Evolutionary conservation across 2,797 vertebrate species (phyloP), one percentile per base, ranked within the genome.

Genomic region (Syndactyla subalaris): DNA sequence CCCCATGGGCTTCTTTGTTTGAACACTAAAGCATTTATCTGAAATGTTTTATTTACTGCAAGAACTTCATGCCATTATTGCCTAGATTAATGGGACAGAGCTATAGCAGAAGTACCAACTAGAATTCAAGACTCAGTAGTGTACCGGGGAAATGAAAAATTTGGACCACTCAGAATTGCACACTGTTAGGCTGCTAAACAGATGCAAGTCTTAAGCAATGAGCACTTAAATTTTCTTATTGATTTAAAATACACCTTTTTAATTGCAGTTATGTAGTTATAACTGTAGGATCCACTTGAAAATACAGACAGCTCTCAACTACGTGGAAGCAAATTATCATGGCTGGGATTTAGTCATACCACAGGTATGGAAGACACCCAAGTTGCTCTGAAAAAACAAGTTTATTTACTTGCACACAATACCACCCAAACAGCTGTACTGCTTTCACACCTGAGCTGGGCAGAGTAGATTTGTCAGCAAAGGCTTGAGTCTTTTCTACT

Each of bases 21-120:
- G n/a, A 92, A 66, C 14, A 59, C 38, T 61, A 82, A 85, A 59
- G 67, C 6, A 21, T 63, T 93, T 59, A 84, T 49, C 76, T 89
- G 59, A 89, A 93, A 77, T 59, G 71, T n/a, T 81, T 85, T 92
- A 86, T 95, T 94, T 96, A 95, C 67, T 79, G 30, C 66, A 92
- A 79, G 38, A 91, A 65, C 65, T 78, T 84, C 5, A 26, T 83
- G 48, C 30, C 3, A 1, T 73, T 77, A 45, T 62, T 82, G 34
- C 58, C 41, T 61, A 23, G 59, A 91, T 85, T 84, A 92, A 93
- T 92, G 57, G 14, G 73, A 46, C 38, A 80, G 65, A 81, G 71
- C 38, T 41, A 27, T 12, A 73, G 48, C 49, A 81, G 87, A 71
- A 83, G 22, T 66, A 84, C 54, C 85, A 81, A 6, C n/a, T 59